Evolutionary conservation across 2,888 invertebrate genomes (phyloP).

Genomic region (Lycophotia porphyrea): DNA sequence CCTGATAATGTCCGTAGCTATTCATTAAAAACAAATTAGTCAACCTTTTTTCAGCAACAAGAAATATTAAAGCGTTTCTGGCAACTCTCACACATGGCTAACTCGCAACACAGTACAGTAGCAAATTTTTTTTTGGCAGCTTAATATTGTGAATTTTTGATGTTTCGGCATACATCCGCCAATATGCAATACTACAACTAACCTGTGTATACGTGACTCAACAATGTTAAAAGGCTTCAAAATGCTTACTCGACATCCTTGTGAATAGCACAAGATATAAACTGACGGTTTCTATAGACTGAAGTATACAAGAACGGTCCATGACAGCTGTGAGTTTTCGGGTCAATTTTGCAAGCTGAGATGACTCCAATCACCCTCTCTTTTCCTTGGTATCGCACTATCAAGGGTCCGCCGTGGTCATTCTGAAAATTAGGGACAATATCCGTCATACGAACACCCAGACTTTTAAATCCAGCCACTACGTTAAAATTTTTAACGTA

Average conservation of each 20-base stretch:
- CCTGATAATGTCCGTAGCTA: not conserved
- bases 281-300: conserved; percentile 84
- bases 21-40: not conserved
- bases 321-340: conserved; percentile 85
- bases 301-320: conserved; percentile 88
- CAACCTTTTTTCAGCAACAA: not conserved
- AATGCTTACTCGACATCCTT: conserved; percentile 84
- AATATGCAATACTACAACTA: not conserved
- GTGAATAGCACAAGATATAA: conserved; percentile 84
- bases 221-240: not conserved
- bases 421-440: conserved; percentile 72
- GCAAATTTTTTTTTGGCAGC: not conserved
- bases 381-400: conserved; percentile 82
- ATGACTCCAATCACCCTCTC: conserved; percentile 85
- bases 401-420: conserved; percentile 85
- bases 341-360: conserved; percentile 87
- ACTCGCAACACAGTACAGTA: not conserved
- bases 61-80: not conserved
- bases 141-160: not conserved
- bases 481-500: too few relatives aligned
- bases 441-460: not conserved
- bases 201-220: not conserved
- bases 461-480: not conserved
- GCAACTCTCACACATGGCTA: not conserved
- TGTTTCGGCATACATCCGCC: not conserved